Base-by-base conservation (phyloP, 2,888 invertebrate species). In the Parascotia fuliginaria region DNA sequence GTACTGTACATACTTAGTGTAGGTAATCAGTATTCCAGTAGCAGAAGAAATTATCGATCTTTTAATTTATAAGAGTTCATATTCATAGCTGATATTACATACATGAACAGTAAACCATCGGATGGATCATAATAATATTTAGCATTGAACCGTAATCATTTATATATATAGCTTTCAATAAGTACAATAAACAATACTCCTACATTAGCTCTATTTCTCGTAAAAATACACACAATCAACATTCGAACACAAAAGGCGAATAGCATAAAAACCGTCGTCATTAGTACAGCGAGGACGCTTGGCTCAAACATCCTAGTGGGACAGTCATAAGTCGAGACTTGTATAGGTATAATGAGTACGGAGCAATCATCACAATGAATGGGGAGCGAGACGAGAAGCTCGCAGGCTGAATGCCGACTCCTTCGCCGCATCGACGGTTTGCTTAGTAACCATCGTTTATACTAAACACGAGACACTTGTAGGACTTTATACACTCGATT, bases 281-380 rank as follows among this genome's bases (percentile, higher is more conserved):
- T 54, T 60, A 41, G 47, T 51, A 57, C 40, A 39, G 31, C 47
- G 34, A 44, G 40, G 44, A 51, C 42, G 52, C 45, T 61, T 52
- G 40, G 52, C 37, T 57, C 52, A 67, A 63, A 60, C 56, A 59
- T 67, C 53, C 51, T 66, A 49, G 32, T 50, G 50, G 68, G 70
- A 60, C 67, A 57, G 46, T 70, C 58, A 33, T 33, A 15, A 47
- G 53, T 54, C 44, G 41, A 24, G 24, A 41, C 45, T 58, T 60
- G 68, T 72, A 70, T 69, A 65, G 57, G 77, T 79, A 77, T 85
- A 86, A 86, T 87, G 87, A 87, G 85, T 79, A 80, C 72, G 70
- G 77, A 79, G 88, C 87, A 89, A 88, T 89, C 87, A 86, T 84
- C 86, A 88, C 88, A 89, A 89, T 89, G 89, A 89, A 89, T 87